Percentiles rank a stretch among this genome's conserved stretches.
Evolutionary conservation across 2,797 vertebrate species (phyloP).

Genomic region (Pipistrellus pipistrellus): DNA sequence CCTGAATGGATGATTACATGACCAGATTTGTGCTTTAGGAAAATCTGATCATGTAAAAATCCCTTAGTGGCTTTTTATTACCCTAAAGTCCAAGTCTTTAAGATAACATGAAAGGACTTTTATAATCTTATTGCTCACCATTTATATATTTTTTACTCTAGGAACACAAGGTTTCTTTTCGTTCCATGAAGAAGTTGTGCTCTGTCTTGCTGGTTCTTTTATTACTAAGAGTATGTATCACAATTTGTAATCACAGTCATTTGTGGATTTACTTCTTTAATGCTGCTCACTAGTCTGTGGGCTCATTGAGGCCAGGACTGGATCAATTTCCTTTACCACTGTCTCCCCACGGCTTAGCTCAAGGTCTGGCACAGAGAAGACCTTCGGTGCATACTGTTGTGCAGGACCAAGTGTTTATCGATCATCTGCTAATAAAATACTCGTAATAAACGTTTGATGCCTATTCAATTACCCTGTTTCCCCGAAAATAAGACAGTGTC

Average conservation of each 20-base stretch:
- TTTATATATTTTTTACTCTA: neutral
- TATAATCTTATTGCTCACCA: neutral
- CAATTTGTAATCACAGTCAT: conserved; percentile 10
- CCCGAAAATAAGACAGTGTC: too few species aligned
- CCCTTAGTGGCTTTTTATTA: neutral
- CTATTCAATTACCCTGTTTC: neutral
- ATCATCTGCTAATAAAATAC: neutral
- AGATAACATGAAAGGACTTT: neutral
- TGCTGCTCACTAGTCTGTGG: neutral
- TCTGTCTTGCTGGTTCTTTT: conserved; percentile 16
- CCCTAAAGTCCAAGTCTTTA: neutral
- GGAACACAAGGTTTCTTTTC: neutral
- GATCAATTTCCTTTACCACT: neutral
- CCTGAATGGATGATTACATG: neutral
- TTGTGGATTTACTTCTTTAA: neutral
- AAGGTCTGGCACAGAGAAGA: neutral
- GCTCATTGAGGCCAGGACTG: neutral
- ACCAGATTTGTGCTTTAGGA: neutral
- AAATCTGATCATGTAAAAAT: neutral
- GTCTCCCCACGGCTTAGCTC: neutral
- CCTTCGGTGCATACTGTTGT: neutral
- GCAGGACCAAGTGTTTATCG: neutral
- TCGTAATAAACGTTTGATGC: neutral
- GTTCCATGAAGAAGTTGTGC: neutral
- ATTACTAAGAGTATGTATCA: neutral